phyloP scores from a whole-genome alignment of 2,888 invertebrate species.

The Hetaerina titia region DNA sequence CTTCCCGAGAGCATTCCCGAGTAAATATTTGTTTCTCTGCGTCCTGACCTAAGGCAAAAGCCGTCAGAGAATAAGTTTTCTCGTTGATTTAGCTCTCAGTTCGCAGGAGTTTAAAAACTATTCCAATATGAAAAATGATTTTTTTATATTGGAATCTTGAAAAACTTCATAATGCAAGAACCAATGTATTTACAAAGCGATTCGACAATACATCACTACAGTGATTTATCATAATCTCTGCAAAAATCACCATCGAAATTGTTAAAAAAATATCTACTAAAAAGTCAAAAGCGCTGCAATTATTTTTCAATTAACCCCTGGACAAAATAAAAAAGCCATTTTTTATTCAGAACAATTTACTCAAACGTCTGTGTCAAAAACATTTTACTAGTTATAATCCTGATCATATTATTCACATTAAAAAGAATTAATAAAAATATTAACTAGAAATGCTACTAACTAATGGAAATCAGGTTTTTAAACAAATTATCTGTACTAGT shows the following conservation, averaged over 20 bases:
- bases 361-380: too few species aligned
- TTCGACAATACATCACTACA: background rate
- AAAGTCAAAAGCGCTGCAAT: too few species aligned
- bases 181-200: background rate
- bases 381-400: too few species aligned
- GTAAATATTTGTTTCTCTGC: constrained; percentile 2
- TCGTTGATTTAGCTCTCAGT: background rate
- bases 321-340: too few species aligned
- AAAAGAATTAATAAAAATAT: too few species aligned
- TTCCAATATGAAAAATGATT: background rate
- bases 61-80: background rate
- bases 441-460: too few species aligned
- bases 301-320: too few species aligned
- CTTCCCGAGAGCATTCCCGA: background rate
- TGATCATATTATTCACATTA: too few species aligned
- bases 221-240: background rate
- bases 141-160: background rate
- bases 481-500: too few species aligned
- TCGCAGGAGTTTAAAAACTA: background rate
- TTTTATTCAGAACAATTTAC: too few species aligned
- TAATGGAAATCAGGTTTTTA: too few species aligned
- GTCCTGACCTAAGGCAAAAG: background rate
- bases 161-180: background rate
- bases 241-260: background rate
- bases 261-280: background rate